phyloP scores from a whole-genome alignment of 2,888 invertebrate genomes.

The Dysmachus trigonus region DNA sequence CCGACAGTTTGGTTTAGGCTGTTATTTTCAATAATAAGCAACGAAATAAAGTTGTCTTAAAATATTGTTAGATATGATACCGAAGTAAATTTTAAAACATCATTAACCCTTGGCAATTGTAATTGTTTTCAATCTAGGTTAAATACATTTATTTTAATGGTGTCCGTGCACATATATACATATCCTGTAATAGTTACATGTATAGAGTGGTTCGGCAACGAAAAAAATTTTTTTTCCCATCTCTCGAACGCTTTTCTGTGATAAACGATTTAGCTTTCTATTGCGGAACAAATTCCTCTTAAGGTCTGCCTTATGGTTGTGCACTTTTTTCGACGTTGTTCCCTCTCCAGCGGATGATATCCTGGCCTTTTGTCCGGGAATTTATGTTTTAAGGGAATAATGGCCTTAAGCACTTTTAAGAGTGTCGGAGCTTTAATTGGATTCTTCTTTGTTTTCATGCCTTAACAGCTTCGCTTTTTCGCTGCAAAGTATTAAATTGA shows the following conservation, averaged over 20 bases:
- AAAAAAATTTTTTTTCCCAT: neutral
- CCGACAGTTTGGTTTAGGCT: neutral
- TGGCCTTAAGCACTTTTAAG: neutral
- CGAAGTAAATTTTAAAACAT: neutral
- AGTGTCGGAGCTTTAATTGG: neutral
- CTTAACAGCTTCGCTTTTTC: neutral
- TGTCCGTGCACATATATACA: neutral
- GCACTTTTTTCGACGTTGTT: neutral
- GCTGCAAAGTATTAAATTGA: neutral
- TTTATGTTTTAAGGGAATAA: neutral
- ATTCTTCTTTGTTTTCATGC: neutral
- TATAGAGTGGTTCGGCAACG: neutral
- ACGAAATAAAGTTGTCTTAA: neutral
- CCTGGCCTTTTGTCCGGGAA: neutral
- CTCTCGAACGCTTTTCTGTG: neutral
- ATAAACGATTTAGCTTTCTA: neutral
- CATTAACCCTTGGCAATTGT: neutral
- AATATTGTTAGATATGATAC: neutral
- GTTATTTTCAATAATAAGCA: neutral
- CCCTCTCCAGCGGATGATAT: neutral
- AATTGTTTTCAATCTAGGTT: neutral
- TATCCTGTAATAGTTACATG: neutral
- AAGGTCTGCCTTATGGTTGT: neutral
- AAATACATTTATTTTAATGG: neutral
- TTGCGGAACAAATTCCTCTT: neutral